Percentiles rank a stretch among this genome's conserved stretches.
phyloP scores from a whole-genome alignment of 2,888 invertebrate species.

The Macrosoma leucophasiata region DNA sequence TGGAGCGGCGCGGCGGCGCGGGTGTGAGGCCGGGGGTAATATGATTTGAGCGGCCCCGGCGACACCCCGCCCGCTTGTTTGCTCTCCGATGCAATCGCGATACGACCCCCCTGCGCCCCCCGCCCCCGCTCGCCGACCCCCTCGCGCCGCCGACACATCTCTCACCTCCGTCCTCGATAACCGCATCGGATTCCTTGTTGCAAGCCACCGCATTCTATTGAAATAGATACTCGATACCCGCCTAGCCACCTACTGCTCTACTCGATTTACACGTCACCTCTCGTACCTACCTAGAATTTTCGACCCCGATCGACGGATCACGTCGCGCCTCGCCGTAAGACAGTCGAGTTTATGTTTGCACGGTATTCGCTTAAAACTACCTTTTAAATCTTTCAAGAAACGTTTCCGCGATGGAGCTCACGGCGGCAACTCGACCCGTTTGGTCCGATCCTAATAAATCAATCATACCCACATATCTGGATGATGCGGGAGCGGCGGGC shows the following conservation, averaged over 20 bases:
- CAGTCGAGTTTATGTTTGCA: slow-evolving; percentile 17
- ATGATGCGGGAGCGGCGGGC: slow-evolving; percentile 19
- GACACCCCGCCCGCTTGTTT: slow-evolving; percentile 72
- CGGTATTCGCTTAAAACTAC: neutral
- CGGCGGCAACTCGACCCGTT: slow-evolving; percentile 1
- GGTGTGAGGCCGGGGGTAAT: slow-evolving; percentile 71
- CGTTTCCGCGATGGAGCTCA: slow-evolving; percentile 19
- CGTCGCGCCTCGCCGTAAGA: slow-evolving; percentile 32
- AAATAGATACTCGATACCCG: slow-evolving; percentile 61
- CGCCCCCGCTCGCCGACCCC: slow-evolving; percentile 38
- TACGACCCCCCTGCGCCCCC: slow-evolving; percentile 46
- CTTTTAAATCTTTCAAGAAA: neutral
- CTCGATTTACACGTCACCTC: slow-evolving; percentile 52
- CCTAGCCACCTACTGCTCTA: slow-evolving; percentile 52
- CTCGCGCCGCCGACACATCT: slow-evolving; percentile 50
- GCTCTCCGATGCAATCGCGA: slow-evolving; percentile 76
- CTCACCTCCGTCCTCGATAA: slow-evolving; percentile 71
- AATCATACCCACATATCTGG: neutral
- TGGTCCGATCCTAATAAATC: slow-evolving; percentile 1
- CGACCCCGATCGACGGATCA: slow-evolving; percentile 38
- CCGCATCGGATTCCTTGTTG: slow-evolving; percentile 74
- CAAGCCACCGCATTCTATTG: slow-evolving; percentile 70
- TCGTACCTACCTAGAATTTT: slow-evolving; percentile 41
- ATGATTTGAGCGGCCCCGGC: slow-evolving; percentile 71
- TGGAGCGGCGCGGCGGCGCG: slow-evolving; percentile 47